Conservation (phyloP, 2,888 invertebrate genomes). For the Sycophila texana region DNA sequence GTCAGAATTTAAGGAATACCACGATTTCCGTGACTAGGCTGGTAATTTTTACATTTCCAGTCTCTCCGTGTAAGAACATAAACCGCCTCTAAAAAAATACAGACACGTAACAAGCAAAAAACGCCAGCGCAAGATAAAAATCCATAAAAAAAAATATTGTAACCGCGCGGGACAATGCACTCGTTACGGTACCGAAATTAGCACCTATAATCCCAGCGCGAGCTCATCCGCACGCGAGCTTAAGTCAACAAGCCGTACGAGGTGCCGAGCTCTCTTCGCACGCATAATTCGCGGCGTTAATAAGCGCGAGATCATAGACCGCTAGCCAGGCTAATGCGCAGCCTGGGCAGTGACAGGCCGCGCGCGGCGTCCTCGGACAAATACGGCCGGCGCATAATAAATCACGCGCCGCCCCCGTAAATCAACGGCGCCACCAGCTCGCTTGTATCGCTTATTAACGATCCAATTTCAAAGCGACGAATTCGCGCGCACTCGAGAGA, state of each 20-base stretch:
- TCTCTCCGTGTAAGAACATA: no score
- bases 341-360: neutral
- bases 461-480: conserved; percentile 52
- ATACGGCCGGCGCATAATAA: conserved; percentile 39
- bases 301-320: conserved; percentile 28
- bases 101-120: no score
- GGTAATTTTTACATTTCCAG: no score
- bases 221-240: neutral
- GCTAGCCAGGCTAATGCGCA: neutral
- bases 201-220: neutral
- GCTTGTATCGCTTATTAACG: conserved; percentile 52
- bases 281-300: neutral
- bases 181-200: neutral
- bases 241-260: no score
- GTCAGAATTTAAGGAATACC: no score
- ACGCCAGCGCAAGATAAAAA: no score
- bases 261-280: neutral
- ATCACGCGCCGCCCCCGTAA: conserved; percentile 41
- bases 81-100: no score
- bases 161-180: neutral
- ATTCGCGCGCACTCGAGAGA: conserved; percentile 17
- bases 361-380: conserved; percentile 1
- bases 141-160: no score
- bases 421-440: conserved; percentile 16
- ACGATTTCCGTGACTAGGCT: no score